Evolutionary conservation across 2,113 vertebrate species (phyloP).

Genomic region (Dunckerocampus dactyliophorus): DNA sequence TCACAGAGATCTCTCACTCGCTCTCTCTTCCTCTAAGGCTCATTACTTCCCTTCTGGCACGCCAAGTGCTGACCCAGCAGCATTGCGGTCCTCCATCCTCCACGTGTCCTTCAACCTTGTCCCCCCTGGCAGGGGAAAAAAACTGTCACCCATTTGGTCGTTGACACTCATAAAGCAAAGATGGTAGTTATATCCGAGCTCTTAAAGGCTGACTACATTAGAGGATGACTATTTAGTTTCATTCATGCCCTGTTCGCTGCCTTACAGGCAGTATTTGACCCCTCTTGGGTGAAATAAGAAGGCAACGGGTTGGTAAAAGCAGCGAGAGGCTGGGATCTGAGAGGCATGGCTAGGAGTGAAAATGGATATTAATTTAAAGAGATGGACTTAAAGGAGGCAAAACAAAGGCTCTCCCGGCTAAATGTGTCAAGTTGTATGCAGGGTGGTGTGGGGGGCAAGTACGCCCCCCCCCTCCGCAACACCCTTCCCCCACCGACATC

Average conservation of each 20-base stretch:
- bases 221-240: slow-evolving; percentile 53
- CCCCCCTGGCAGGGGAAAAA: slow-evolving; percentile 44
- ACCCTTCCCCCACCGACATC: slow-evolving; percentile 42
- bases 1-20: too few relatives aligned
- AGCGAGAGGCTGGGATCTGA: slow-evolving; percentile 27
- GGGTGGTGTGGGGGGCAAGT: too few relatives aligned
- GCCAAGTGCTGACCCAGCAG: slow-evolving; percentile 67
- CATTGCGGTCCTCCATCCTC: slow-evolving; percentile 35
- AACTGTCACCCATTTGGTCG: slow-evolving; percentile 39
- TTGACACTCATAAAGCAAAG: slow-evolving; percentile 50
- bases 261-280: slow-evolving; percentile 64
- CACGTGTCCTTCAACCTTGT: slow-evolving; percentile 54
- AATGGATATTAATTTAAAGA: not conserved
- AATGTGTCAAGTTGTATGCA: too few relatives aligned
- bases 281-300: slow-evolving; percentile 65
- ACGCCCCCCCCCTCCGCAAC: slow-evolving; percentile 49
- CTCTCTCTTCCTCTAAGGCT: slow-evolving; percentile 40
- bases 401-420: not conserved
- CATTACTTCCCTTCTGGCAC: slow-evolving; percentile 57
- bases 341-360: not conserved
- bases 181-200: slow-evolving; percentile 28
- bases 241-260: slow-evolving; percentile 48
- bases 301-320: slow-evolving; percentile 55
- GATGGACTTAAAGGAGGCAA: not conserved
- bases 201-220: slow-evolving; percentile 49